Percentiles rank a stretch among this genome's conserved stretches.
These are phyloP conservation scores for Phymanthus crucifer DNA, from an alignment of 92 coral and sea anemone genomes.

Conservation along the genomic window DNA sequence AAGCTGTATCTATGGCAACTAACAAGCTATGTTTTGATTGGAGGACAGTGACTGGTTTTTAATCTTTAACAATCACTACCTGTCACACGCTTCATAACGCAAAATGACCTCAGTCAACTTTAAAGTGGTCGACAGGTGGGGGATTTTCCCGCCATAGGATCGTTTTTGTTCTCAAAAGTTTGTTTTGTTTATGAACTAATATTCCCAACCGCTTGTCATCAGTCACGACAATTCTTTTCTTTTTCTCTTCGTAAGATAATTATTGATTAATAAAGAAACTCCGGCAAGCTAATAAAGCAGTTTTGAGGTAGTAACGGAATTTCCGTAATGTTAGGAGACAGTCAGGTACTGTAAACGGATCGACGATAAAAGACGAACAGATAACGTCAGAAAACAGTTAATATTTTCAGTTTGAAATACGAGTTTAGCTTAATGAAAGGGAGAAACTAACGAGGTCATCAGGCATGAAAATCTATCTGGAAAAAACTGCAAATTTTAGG, in stretches of 20 bases:
- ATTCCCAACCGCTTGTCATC: conserved; percentile 10
- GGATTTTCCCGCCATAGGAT: conserved; percentile 28
- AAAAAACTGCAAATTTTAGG: no score
- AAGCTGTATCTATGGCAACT: conserved; percentile 53
- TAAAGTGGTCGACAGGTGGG: conserved; percentile 39
- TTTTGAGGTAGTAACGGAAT: not conserved
- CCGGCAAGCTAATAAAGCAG: not conserved
- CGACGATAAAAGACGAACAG: no score
- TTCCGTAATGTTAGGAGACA: no score
- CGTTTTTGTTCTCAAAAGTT: not conserved
- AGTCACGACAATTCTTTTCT: not conserved
- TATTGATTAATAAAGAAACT: not conserved
- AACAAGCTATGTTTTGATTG: conserved; percentile 47
- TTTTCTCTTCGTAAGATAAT: not conserved
- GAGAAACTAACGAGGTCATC: no score
- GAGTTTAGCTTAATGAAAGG: no score
- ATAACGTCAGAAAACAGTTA: no score
- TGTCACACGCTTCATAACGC: conserved; percentile 67
- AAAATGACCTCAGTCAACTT: conserved; percentile 76
- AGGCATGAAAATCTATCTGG: not conserved
- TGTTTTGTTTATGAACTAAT: conserved; percentile 23
- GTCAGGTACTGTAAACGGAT: no score
- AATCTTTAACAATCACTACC: conserved; percentile 61
- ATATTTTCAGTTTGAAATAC: no score
- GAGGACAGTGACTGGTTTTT: conserved; percentile 49